These are phyloP conservation scores for Scomber scombrus DNA, from an alignment of 2,113 vertebrate species.

Conservation along the genomic window DNA sequence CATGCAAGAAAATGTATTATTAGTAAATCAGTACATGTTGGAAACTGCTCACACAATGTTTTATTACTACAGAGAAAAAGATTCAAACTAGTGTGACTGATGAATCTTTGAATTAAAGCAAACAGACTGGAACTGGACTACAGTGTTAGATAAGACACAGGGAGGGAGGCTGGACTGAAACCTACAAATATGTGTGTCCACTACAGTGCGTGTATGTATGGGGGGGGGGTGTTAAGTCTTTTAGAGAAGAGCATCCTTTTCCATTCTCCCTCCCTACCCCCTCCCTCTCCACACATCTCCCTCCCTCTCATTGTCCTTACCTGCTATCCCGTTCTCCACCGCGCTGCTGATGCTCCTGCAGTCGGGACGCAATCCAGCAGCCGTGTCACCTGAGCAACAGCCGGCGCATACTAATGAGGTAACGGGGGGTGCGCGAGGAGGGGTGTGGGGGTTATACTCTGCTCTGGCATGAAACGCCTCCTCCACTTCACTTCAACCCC, in stretches of 20 bases:
- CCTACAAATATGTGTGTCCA: background rate
- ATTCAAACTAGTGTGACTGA: too few relatives aligned
- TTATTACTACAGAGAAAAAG: conserved; percentile 1
- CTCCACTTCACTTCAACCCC: conserved; percentile 14
- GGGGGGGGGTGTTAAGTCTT: conserved; percentile 1
- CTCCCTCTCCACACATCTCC: background rate
- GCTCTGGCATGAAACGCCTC: conserved; percentile 36
- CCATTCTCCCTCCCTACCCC: background rate
- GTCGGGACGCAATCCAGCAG: conserved; percentile 55
- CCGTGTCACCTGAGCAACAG: conserved; percentile 72
- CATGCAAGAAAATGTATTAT: background rate
- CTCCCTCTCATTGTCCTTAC: conserved; percentile 72
- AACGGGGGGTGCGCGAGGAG: background rate
- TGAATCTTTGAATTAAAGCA: background rate
- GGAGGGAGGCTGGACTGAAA: background rate
- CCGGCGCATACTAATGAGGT: conserved; percentile 70
- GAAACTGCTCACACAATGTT: background rate
- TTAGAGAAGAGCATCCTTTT: conserved; percentile 14
- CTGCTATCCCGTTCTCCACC: conserved; percentile 61
- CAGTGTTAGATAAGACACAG: background rate
- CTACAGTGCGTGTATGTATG: background rate
- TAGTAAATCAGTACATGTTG: background rate
- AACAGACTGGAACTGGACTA: background rate
- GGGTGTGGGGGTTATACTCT: conserved; percentile 2
- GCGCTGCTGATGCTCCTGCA: conserved; percentile 54